These are phyloP conservation scores for Platysternon megacephalum DNA, from an alignment of 2,113 vertebrate genomes.

Conservation along the genomic window DNA sequence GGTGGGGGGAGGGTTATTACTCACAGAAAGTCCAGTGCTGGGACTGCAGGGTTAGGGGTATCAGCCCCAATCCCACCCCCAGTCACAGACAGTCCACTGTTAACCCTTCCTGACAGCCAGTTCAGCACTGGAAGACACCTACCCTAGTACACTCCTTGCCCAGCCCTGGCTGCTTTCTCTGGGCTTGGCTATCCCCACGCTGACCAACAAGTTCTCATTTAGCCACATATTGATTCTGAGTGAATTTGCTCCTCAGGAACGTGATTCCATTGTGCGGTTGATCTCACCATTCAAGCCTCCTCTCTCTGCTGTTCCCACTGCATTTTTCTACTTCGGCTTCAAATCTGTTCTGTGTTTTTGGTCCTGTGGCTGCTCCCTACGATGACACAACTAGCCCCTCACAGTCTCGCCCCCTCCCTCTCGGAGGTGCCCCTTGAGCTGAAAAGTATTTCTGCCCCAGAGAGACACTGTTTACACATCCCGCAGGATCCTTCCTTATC, in stretches of 20 bases:
- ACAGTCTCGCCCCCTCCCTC: not conserved
- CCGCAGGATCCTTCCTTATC: not conserved
- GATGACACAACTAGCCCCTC: not conserved
- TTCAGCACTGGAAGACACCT: not conserved
- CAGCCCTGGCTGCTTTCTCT: not conserved
- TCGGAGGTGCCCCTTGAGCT: not conserved
- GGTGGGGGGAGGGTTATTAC: not conserved
- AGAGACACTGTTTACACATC: not conserved
- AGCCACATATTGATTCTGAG: not conserved
- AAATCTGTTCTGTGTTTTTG: not conserved
- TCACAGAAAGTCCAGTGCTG: not conserved
- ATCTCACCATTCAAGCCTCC: not conserved
- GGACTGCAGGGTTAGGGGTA: not conserved
- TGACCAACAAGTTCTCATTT: not conserved
- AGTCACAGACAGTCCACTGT: not conserved
- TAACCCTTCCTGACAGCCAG: not conserved
- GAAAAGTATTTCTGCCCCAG: not conserved
- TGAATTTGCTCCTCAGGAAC: not conserved
- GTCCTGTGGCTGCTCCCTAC: not conserved
- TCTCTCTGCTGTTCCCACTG: not conserved
- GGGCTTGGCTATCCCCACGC: not conserved
- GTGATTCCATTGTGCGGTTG: not conserved
- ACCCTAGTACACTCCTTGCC: not conserved
- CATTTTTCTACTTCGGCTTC: not conserved
- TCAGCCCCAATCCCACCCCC: not conserved